Evolutionary conservation across 92 coral and sea anemone species (phyloP).

Genomic region (Parazoanthus darwini): DNA sequence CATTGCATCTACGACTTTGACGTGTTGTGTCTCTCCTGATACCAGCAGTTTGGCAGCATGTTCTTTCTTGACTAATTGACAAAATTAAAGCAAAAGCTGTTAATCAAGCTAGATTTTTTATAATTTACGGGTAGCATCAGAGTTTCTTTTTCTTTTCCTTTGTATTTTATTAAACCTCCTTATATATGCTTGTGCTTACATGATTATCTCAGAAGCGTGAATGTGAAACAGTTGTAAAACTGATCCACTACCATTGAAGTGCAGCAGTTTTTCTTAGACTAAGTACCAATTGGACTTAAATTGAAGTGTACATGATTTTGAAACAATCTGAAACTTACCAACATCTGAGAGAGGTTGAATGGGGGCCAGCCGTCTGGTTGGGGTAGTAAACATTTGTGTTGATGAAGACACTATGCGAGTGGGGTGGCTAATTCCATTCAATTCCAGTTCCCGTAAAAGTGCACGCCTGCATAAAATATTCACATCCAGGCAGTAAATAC

Average conservation of each 20-base stretch:
- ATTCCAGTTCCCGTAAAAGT: constrained; percentile 25
- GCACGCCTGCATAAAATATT: constrained; percentile 26
- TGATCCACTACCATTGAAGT: too few species aligned
- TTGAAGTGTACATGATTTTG: not conserved
- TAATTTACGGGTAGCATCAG: not conserved
- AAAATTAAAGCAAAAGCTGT: not conserved
- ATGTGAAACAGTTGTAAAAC: too few species aligned
- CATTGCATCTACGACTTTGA: constrained; percentile 89
- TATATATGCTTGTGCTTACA: too few species aligned
- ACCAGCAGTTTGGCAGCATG: constrained; percentile 65
- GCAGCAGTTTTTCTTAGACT: not conserved
- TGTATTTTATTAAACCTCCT: too few species aligned
- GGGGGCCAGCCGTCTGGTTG: constrained; percentile 81
- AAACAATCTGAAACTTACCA: constrained; percentile 48
- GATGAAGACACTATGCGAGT: constrained; percentile 77
- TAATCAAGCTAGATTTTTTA: not conserved
- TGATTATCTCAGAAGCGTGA: too few species aligned
- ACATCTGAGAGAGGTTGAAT: constrained; percentile 76
- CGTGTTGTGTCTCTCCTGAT: constrained; percentile 87
- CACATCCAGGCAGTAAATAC: not conserved
- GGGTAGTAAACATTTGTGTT: constrained; percentile 96
- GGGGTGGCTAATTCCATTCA: constrained; percentile 81
- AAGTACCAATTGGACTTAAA: not conserved
- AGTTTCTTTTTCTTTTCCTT: too few species aligned
- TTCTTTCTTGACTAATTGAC: constrained; percentile 65